These are phyloP conservation scores for Lutraria lutraria DNA, from an alignment of 2,888 invertebrate species.

Conservation along the genomic window DNA sequence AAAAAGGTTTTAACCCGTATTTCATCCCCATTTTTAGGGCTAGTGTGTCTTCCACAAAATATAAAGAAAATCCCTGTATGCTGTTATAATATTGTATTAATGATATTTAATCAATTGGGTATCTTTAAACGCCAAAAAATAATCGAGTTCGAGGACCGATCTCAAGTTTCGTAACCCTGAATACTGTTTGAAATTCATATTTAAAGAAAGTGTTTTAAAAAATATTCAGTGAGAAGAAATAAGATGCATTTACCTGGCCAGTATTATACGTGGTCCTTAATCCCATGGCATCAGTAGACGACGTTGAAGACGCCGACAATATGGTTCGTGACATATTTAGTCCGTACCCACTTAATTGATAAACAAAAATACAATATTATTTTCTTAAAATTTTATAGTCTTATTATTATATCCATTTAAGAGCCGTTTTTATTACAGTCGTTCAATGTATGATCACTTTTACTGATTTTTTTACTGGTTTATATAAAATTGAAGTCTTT, in stretches of 20 bases:
- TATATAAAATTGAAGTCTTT: background rate
- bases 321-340: conserved; percentile 53
- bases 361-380: background rate
- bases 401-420: background rate
- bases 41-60: too few species aligned
- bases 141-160: too few species aligned
- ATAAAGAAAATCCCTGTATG: too few species aligned
- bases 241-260: conserved; percentile 39
- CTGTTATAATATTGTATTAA: too few species aligned
- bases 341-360: background rate
- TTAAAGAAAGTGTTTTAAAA: too few species aligned
- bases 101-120: too few species aligned
- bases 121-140: too few species aligned
- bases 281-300: conserved; percentile 39
- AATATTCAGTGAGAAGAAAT: background rate
- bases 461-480: background rate
- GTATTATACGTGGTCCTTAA: conserved; percentile 20
- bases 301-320: conserved; percentile 59
- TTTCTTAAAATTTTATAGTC: background rate
- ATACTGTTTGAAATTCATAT: too few species aligned
- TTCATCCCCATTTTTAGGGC: too few species aligned
- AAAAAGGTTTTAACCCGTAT: too few species aligned
- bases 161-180: too few species aligned
- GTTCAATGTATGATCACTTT: background rate
- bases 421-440: background rate